Evolutionary conservation across 1,140 invertebrate species (phyloP).

Genomic region (Aplysia californica): DNA sequence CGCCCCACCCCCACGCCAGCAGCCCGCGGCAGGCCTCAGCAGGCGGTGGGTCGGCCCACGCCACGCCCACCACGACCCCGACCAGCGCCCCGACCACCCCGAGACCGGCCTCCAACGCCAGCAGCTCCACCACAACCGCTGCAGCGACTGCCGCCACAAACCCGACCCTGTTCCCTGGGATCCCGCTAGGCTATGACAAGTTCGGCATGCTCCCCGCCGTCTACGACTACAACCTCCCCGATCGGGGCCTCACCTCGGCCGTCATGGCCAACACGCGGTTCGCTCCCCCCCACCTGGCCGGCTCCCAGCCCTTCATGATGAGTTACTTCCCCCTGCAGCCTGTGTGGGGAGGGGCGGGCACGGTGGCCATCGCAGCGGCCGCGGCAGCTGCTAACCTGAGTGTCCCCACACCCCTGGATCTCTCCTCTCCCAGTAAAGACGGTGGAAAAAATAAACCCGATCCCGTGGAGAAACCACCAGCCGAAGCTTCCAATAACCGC

Average conservation of each 20-base stretch:
- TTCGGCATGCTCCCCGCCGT: conserved; percentile 29
- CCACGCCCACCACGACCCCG: too few species aligned
- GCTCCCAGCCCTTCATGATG: conserved; percentile 32
- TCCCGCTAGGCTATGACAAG: too few species aligned
- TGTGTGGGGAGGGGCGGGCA: conserved; percentile 40
- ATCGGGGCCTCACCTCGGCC: conserved; percentile 50
- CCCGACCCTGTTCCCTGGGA: too few species aligned
- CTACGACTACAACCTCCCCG: conserved; percentile 61
- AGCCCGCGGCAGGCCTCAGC: too few species aligned
- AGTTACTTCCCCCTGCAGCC: conserved; percentile 39
- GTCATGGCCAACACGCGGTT: conserved; percentile 28
- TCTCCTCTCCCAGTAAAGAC: conserved; percentile 50
- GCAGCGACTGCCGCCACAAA: too few species aligned
- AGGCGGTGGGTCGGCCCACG: too few species aligned
- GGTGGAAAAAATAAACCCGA: neutral
- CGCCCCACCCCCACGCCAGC: too few species aligned
- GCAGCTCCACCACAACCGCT: neutral
- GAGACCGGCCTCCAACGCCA: conserved; percentile 11
- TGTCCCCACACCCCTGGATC: conserved; percentile 48
- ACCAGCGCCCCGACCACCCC: neutral
- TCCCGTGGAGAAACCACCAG: neutral
- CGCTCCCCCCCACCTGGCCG: conserved; percentile 15
- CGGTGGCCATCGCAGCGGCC: conserved; percentile 30
- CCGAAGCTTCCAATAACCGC: neutral
- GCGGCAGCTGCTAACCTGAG: conserved; percentile 34